Evolutionary conservation across 2,888 invertebrate genomes (phyloP).

Genomic region (Eupithecia exiguata): DNA sequence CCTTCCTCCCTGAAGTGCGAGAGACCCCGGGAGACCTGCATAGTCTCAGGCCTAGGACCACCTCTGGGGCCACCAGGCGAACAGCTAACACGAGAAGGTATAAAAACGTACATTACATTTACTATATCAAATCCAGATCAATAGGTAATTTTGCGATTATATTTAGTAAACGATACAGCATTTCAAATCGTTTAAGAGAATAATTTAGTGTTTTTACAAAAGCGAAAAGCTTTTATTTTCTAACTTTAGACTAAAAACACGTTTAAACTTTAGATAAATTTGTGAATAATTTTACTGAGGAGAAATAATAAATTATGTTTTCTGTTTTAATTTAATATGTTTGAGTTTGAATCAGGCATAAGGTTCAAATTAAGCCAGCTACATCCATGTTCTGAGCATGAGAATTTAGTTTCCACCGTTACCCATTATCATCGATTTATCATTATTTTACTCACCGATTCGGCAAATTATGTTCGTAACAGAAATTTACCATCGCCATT

Average conservation of each 20-base stretch:
- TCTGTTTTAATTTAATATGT: neutral
- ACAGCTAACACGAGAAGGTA: conserved; percentile 79
- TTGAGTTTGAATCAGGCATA: conserved; percentile 1
- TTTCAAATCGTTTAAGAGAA: neutral
- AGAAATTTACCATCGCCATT: conserved; percentile 69
- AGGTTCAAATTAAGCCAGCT: conserved; percentile 39
- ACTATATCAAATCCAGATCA: neutral
- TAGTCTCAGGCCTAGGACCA: conserved; percentile 71
- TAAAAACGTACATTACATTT: neutral
- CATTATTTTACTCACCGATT: conserved; percentile 55
- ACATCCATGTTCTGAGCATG: conserved; percentile 44
- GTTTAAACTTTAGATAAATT: neutral
- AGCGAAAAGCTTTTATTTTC: neutral
- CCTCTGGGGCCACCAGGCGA: conserved; percentile 75
- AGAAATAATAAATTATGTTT: neutral
- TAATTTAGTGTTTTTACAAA: neutral
- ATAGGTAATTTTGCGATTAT: neutral
- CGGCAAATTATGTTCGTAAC: conserved; percentile 58
- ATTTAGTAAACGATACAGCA: neutral
- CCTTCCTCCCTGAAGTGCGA: conserved; percentile 74
- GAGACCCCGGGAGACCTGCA: conserved; percentile 67
- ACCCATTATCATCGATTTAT: conserved; percentile 37
- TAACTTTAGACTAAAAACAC: no score
- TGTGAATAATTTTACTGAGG: neutral
- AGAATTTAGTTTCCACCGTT: conserved; percentile 38